phyloP scores from a whole-genome alignment of 2,888 invertebrate genomes.

The Cyclophora punctaria region DNA sequence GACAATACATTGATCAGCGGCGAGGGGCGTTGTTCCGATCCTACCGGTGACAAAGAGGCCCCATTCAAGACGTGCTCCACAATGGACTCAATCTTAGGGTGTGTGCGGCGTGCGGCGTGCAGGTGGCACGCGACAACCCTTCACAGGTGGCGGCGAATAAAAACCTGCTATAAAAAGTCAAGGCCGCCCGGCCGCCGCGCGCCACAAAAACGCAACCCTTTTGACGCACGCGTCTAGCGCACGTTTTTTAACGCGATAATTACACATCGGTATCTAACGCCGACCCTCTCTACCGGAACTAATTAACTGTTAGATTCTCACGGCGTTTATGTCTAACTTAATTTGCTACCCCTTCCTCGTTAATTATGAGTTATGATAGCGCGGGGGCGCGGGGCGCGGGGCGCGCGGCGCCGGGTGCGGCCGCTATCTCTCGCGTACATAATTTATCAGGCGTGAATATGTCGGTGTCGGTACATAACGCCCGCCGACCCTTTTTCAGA shows the following conservation, averaged over 20 bases:
- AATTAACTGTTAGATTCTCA: slow-evolving; percentile 47
- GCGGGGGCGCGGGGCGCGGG: neutral
- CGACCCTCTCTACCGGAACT: slow-evolving; percentile 39
- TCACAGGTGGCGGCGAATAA: slow-evolving; percentile 28
- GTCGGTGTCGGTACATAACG: slow-evolving; percentile 30
- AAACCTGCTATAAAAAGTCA: slow-evolving; percentile 31
- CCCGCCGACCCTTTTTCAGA: slow-evolving; percentile 50
- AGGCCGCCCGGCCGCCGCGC: slow-evolving; percentile 44
- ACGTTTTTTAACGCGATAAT: slow-evolving; percentile 26
- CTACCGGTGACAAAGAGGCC: neutral
- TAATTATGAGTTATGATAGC: slow-evolving; percentile 5
- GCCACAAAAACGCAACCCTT: slow-evolving; percentile 41
- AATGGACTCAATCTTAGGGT: neutral
- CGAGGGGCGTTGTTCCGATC: neutral
- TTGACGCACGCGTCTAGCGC: slow-evolving; percentile 40
- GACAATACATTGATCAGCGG: neutral
- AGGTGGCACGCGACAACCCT: slow-evolving; percentile 17
- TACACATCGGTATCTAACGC: slow-evolving; percentile 40
- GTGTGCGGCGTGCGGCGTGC: neutral
- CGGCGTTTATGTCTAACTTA: slow-evolving; percentile 17
- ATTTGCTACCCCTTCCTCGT: slow-evolving; percentile 14
- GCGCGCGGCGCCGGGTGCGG: slow-evolving; percentile 7
- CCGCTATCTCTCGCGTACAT: slow-evolving; percentile 27
- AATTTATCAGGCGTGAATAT: slow-evolving; percentile 40
- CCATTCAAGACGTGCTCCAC: neutral